A percentile compares a stretch with the other conserved stretches of the same genome.
These are phyloP conservation scores for Rhabdornis inornatus DNA, from an alignment of 2,113 vertebrate genomes.

Conservation along the genomic window DNA sequence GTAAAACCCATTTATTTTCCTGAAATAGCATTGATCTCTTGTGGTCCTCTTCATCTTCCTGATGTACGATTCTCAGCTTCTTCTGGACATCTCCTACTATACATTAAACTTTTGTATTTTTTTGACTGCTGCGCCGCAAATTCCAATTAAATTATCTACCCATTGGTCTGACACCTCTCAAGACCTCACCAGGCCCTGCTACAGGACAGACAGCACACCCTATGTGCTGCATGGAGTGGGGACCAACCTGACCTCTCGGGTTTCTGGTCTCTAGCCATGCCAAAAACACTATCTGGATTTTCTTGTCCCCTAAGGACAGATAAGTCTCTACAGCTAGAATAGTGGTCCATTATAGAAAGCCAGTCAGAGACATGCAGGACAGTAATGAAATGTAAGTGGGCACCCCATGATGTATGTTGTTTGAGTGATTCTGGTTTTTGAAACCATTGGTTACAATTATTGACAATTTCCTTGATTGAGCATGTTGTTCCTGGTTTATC, in stretches of 20 bases:
- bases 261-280: background rate
- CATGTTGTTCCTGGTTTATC: background rate
- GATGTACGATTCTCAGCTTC: background rate
- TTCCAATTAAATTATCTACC: background rate
- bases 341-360: background rate
- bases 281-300: background rate
- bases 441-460: background rate
- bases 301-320: background rate
- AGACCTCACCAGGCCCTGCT: background rate
- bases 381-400: background rate
- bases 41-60: background rate
- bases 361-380: background rate
- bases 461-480: background rate
- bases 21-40: background rate
- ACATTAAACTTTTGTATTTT: background rate
- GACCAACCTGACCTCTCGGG: accelerated
- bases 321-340: background rate
- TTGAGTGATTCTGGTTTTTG: background rate
- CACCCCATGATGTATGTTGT: background rate
- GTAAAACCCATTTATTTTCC: background rate
- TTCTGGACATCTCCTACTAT: background rate
- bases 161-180: background rate
- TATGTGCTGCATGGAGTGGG: accelerated
- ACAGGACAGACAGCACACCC: accelerated
- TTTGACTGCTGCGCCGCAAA: background rate